A percentile compares a stretch with the other conserved stretches of the same genome.
phyloP scores from a whole-genome alignment of 1,140 invertebrate species.

The Lucilia cuprina region DNA sequence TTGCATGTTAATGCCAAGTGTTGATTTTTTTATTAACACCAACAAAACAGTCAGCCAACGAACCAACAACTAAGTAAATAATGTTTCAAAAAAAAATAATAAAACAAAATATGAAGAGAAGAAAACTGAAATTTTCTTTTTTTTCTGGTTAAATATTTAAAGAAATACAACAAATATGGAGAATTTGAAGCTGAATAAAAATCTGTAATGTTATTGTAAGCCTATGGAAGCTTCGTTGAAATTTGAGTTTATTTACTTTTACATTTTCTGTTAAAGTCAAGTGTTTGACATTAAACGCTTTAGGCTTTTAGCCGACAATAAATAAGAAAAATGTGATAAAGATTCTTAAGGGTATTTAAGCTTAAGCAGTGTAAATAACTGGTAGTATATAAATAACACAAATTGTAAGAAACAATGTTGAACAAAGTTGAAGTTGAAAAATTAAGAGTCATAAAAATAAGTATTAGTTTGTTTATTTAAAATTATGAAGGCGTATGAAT shows the following conservation, averaged over 20 bases:
- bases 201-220: background rate
- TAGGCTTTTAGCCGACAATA: conserved; percentile 10
- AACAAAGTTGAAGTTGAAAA: background rate
- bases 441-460: background rate
- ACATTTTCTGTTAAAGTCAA: background rate
- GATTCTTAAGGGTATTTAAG: conserved; percentile 14
- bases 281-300: conserved; percentile 11
- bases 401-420: background rate
- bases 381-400: background rate
- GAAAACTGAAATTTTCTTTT: background rate
- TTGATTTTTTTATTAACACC: conserved; percentile 14
- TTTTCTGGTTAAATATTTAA: background rate
- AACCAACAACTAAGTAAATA: background rate
- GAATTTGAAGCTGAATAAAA: background rate
- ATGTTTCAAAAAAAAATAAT: background rate
- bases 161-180: background rate
- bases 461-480: no score
- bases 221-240: background rate
- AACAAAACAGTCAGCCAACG: background rate
- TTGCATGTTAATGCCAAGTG: conserved; percentile 14
- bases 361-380: background rate
- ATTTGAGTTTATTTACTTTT: background rate
- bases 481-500: no score
- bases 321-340: conserved; percentile 7
- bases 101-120: background rate